Evolutionary conservation across 2,797 vertebrate species (phyloP).

Genomic region (Scleropages formosus): DNA sequence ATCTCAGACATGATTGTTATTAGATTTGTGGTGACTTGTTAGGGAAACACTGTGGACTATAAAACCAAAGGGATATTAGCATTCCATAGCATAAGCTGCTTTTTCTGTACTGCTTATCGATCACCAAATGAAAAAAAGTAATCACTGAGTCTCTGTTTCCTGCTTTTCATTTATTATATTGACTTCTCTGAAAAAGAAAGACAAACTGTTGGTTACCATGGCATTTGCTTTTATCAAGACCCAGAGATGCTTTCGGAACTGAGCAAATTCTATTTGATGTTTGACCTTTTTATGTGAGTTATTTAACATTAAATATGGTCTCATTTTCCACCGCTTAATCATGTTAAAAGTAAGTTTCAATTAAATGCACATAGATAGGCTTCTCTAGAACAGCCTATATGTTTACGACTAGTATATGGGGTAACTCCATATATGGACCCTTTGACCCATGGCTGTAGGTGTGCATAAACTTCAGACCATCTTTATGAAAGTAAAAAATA

Average conservation of each 20-base stretch:
- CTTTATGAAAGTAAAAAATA: no score
- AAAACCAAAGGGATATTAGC: not conserved
- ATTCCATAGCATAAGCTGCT: not conserved
- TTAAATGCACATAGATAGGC: not conserved
- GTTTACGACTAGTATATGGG: not conserved
- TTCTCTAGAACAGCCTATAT: not conserved
- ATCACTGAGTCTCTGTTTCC: constrained; percentile 16
- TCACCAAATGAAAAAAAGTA: not conserved
- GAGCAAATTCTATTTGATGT: constrained; percentile 18
- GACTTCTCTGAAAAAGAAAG: constrained; percentile 7
- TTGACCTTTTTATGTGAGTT: constrained; percentile 24
- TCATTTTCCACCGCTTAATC: not conserved
- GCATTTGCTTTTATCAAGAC: constrained; percentile 9
- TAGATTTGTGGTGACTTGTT: not conserved
- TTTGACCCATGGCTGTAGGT: not conserved
- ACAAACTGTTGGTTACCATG: constrained; percentile 10
- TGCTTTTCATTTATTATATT: constrained; percentile 22
- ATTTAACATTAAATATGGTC: constrained; percentile 12
- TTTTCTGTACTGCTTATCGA: not conserved
- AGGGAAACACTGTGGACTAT: not conserved
- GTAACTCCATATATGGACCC: not conserved
- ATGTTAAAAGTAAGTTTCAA: constrained; percentile 7
- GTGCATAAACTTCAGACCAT: not conserved
- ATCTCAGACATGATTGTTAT: no score
- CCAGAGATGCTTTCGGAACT: constrained; percentile 9